Percentiles rank a stretch among this genome's conserved stretches.
These are phyloP conservation scores for Platichthys flesus DNA, from an alignment of 2,113 vertebrate species.

Conservation along the genomic window DNA sequence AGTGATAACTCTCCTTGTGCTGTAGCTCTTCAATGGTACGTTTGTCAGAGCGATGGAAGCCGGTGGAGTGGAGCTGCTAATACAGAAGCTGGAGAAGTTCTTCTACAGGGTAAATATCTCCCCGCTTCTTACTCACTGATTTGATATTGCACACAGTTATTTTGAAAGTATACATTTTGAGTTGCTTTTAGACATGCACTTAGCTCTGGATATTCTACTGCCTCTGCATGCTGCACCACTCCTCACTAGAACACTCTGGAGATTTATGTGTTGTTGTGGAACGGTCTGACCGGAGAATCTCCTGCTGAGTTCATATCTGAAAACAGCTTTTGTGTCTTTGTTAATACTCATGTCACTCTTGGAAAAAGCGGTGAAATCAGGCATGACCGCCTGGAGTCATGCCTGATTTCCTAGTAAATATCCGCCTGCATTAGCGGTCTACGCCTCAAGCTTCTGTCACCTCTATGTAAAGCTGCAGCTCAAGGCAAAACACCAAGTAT, in stretches of 20 bases:
- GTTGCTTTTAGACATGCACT: too few species aligned
- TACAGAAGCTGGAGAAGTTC: constrained; percentile 96
- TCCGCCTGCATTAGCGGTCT: neutral
- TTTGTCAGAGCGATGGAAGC: constrained; percentile 92
- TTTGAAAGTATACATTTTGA: neutral
- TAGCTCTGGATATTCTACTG: too few species aligned
- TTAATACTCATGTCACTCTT: neutral
- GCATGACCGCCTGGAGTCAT: neutral
- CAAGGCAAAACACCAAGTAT: constrained; percentile 26
- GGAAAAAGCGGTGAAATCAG: neutral
- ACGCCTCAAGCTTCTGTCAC: neutral
- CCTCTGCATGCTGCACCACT: too few species aligned
- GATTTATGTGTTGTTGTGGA: too few species aligned
- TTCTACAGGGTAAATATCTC: constrained; percentile 93
- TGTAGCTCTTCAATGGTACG: constrained; percentile 95
- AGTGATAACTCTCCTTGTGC: neutral
- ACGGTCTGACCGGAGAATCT: too few species aligned
- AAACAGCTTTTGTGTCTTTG: constrained; percentile 3
- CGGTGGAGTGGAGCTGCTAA: constrained; percentile 91
- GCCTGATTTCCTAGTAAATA: neutral
- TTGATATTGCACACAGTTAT: neutral
- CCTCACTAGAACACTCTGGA: too few species aligned
- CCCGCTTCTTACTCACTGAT: neutral
- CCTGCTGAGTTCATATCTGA: neutral
- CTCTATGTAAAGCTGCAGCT: neutral